Evolutionary conservation across 2,888 invertebrate genomes (phyloP).

Genomic region (Pachycephus smyrnensis): DNA sequence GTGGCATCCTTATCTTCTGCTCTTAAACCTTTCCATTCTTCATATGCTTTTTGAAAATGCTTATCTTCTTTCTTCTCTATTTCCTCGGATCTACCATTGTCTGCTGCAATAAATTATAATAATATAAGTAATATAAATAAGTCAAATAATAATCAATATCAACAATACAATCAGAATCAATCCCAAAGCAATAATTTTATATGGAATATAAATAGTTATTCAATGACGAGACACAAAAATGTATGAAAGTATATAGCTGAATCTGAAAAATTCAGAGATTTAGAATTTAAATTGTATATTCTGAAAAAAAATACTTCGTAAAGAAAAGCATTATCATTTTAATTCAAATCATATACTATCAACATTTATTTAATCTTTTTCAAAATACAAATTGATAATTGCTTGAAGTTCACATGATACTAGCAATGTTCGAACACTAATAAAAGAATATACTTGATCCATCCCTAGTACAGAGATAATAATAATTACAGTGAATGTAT

Average conservation of each 20-base stretch:
- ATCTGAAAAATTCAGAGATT: too few species aligned
- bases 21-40: slow-evolving; percentile 67
- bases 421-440: background rate
- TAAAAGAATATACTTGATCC: background rate
- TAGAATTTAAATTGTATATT: too few species aligned
- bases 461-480: too few species aligned
- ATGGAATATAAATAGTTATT: background rate
- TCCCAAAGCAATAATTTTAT: background rate
- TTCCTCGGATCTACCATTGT: background rate
- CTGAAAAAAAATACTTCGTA: background rate
- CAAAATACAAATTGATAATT: background rate
- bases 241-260: too few species aligned
- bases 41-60: slow-evolving; percentile 71
- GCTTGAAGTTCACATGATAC: background rate
- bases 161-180: background rate
- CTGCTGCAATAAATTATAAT: background rate
- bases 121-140: background rate
- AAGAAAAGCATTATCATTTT: too few species aligned
- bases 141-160: background rate
- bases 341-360: too few species aligned
- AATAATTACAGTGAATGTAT: too few species aligned
- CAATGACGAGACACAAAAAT: background rate
- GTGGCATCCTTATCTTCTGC: slow-evolving; percentile 68
- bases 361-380: background rate
- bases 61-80: slow-evolving; percentile 68